These are phyloP conservation scores for Poecilia gillii DNA, from an alignment of 2,797 vertebrate species.

Conservation along the genomic window DNA sequence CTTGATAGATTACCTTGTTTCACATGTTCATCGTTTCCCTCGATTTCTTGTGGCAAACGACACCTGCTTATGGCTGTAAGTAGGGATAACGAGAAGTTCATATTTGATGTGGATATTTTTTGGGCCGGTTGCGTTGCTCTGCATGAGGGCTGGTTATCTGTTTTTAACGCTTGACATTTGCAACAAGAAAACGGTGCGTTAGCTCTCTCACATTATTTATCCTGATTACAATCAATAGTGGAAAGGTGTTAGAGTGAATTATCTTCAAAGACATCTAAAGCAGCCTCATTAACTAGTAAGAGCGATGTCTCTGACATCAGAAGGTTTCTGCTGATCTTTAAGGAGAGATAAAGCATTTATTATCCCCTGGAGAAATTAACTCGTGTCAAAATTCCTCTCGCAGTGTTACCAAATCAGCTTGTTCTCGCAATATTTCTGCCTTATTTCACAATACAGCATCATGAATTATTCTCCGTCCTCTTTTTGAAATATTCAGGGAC, in stretches of 20 bases:
- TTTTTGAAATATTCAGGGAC: constrained; percentile 35
- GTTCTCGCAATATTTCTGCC: constrained; percentile 28
- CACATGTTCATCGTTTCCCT: neutral
- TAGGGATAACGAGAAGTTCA: neutral
- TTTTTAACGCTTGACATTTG: constrained; percentile 19
- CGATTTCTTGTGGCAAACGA: neutral
- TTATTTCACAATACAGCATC: constrained; percentile 34
- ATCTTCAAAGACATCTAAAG: constrained; percentile 48
- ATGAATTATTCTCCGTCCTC: constrained; percentile 29
- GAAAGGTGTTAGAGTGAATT: constrained; percentile 49
- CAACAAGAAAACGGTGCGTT: constrained; percentile 29
- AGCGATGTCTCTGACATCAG: constrained; percentile 44
- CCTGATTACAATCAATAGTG: constrained; percentile 54
- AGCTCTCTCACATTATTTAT: constrained; percentile 41
- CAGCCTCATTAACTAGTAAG: constrained; percentile 56
- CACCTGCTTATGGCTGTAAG: neutral
- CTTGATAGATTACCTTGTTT: neutral
- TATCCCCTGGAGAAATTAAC: constrained; percentile 51
- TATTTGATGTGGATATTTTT: neutral
- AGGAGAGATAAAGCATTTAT: constrained; percentile 57
- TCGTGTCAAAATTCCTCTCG: constrained; percentile 42
- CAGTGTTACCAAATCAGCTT: constrained; percentile 21
- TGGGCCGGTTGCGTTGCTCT: neutral
- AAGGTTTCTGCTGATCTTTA: constrained; percentile 49
- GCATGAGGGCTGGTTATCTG: neutral